A percentile compares a stretch with the other conserved stretches of the same genome.
phyloP scores from a whole-genome alignment of 2,888 invertebrate species.

The Heteromyza rotundicornis region DNA sequence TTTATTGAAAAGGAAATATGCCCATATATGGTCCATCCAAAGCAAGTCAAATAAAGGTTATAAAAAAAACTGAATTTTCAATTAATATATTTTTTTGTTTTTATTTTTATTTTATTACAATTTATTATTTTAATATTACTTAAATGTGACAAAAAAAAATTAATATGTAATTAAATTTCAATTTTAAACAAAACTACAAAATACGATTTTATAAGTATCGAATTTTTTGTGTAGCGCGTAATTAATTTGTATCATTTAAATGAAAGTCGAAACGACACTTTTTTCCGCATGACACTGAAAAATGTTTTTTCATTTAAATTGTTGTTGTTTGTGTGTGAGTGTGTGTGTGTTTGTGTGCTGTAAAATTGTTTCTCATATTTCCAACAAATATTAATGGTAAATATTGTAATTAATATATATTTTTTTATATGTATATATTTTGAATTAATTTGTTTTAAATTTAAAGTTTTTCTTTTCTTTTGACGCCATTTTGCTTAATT shows the following conservation, averaged over 20 bases:
- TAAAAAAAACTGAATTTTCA: too few species aligned
- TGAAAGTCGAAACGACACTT: not conserved
- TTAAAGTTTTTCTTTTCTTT: not conserved
- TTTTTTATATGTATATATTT: slow-evolving; percentile 24
- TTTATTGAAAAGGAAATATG: too few species aligned
- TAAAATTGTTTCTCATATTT: slow-evolving; percentile 33
- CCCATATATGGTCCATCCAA: too few species aligned
- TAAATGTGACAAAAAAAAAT: slow-evolving; percentile 31
- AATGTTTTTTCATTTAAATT: not conserved
- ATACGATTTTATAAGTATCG: slow-evolving; percentile 1
- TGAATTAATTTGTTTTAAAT: slow-evolving; percentile 21
- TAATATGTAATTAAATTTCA: slow-evolving; percentile 1
- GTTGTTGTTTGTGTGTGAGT: slow-evolving; percentile 5
- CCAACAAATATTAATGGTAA: too few species aligned
- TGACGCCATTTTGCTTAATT: too few species aligned
- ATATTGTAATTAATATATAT: slow-evolving; percentile 21
- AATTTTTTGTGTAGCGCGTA: too few species aligned
- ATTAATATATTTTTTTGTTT: too few species aligned
- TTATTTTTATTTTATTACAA: slow-evolving; percentile 22
- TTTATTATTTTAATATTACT: slow-evolving; percentile 24
- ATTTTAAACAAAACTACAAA: slow-evolving; percentile 32
- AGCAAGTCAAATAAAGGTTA: too few species aligned
- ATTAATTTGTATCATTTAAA: too few species aligned
- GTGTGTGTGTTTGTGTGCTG: slow-evolving; percentile 11
- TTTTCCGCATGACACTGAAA: too few species aligned